A percentile compares a stretch with the other conserved stretches of the same genome.
These are phyloP conservation scores for Lithobates pipiens DNA, from an alignment of 2,797 vertebrate genomes.

Conservation along the genomic window DNA sequence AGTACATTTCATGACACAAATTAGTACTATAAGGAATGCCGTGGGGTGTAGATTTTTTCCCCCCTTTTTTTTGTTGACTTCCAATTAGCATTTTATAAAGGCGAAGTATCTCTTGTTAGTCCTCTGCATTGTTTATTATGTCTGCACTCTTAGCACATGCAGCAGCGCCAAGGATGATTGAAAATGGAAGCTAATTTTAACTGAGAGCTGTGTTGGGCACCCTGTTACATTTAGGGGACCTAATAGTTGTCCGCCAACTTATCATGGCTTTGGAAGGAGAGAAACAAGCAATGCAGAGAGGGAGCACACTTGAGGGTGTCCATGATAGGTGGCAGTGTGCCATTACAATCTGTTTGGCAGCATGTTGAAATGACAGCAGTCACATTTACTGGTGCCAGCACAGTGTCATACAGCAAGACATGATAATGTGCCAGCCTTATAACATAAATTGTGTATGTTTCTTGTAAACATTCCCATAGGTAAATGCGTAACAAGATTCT, in stretches of 20 bases:
- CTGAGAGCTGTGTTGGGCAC: background rate
- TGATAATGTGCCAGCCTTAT: background rate
- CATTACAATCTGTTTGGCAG: constrained; percentile 13
- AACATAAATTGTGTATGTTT: constrained; percentile 3
- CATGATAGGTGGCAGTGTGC: constrained; percentile 5
- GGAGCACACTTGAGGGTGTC: background rate
- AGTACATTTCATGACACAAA: background rate
- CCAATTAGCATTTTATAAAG: background rate
- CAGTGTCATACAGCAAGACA: background rate
- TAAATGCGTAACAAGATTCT: background rate
- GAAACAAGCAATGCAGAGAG: background rate
- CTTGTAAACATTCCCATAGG: constrained; percentile 3
- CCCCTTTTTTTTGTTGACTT: background rate
- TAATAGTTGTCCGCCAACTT: too few relatives aligned
- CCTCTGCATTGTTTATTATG: background rate
- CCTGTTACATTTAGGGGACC: background rate
- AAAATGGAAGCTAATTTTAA: background rate
- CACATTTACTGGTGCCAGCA: background rate
- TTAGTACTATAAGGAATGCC: background rate
- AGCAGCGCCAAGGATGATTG: background rate
- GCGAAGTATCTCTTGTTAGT: background rate
- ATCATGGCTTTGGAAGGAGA: too few relatives aligned
- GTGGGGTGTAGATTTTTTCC: background rate
- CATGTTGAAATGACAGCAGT: background rate
- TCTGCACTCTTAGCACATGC: background rate